Evolutionary conservation across 30 jellyfish, hydroid and myxozoan genomes (phyloP).

Genomic region (Hydractinia symbiolongicarpus): DNA sequence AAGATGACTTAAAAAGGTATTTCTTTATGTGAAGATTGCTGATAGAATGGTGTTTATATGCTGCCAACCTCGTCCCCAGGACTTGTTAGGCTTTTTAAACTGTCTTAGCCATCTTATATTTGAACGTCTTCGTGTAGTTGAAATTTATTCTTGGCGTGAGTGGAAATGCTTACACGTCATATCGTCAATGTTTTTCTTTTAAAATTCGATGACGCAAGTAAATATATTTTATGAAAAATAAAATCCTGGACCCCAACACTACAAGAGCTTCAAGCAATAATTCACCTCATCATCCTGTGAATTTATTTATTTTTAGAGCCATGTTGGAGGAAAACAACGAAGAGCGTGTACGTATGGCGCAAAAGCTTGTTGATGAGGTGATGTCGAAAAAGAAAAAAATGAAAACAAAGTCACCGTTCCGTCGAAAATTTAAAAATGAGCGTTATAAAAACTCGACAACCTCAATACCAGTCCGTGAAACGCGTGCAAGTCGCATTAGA

Average conservation of each 20-base stretch:
- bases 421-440: neutral
- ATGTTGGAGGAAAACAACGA: conserved; percentile 19
- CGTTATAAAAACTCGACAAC: neutral
- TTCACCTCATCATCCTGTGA: neutral
- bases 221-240: too few species aligned
- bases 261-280: too few species aligned
- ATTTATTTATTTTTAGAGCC: neutral
- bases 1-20: conserved; percentile 11
- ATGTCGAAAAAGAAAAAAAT: neutral
- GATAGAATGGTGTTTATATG: neutral
- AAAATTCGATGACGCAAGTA: too few species aligned
- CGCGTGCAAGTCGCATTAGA: conserved; percentile 28
- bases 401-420: neutral
- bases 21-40: neutral
- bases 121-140: too few species aligned
- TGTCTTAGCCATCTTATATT: too few species aligned
- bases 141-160: too few species aligned
- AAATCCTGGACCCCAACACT: too few species aligned
- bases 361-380: conserved; percentile 13
- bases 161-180: too few species aligned
- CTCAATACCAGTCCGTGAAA: conserved; percentile 9
- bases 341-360: conserved; percentile 7
- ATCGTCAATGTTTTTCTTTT: too few species aligned
- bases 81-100: too few species aligned
- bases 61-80: too few species aligned